Base-by-base conservation (phyloP, 2,888 invertebrate genomes). In the Erebia epiphron region DNA sequence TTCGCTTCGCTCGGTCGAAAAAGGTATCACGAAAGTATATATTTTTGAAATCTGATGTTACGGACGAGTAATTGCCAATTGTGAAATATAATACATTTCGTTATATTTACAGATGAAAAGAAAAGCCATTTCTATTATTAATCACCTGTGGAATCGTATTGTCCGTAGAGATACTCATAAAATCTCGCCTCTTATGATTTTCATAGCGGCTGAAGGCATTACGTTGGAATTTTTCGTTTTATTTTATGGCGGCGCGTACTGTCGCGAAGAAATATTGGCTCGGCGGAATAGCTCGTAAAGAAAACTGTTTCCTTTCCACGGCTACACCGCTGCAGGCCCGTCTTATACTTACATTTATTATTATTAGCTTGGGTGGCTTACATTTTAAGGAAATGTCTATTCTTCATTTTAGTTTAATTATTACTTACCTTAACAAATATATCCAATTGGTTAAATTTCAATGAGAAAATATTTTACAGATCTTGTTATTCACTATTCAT, bases 251-350 rank as follows among this genome's bases (percentile, higher is more conserved):
- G 87, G 88, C 87, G 89, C 91, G 92, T 91, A 89, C 92, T 92
- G 92, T 91, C 92, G 91, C 92, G 89, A 85, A 92, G 92, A 92
- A 92, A 93, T 93, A 93, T 92, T 92, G 92, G 93, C 91, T 92
- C 91, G 86, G 86, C 89, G 91, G 88, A 93, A 92, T 92, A 91
- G 92, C 89, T 93, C 93, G 92, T 93, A 93, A 93, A 92, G 92
- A 89, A 89, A 89, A 89, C 90, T 87, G 90, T 90, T 91, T 88
- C 86, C 88, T 86, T 89, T 87, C 86, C 86, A 88, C 90, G 86
- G 86, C 87, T 89, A 91, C 91, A 91, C 88, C 87, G 87, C 88
- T 87, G 86, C 87, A 86, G 79, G 77, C 80, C 79, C 78, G 79
- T 81, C 84, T 73, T 71, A 50, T 77, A 72, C 84, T 83, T 84